Evolutionary conservation across 2,113 vertebrate genomes (phyloP).

Genomic region (Podilymbus podiceps): DNA sequence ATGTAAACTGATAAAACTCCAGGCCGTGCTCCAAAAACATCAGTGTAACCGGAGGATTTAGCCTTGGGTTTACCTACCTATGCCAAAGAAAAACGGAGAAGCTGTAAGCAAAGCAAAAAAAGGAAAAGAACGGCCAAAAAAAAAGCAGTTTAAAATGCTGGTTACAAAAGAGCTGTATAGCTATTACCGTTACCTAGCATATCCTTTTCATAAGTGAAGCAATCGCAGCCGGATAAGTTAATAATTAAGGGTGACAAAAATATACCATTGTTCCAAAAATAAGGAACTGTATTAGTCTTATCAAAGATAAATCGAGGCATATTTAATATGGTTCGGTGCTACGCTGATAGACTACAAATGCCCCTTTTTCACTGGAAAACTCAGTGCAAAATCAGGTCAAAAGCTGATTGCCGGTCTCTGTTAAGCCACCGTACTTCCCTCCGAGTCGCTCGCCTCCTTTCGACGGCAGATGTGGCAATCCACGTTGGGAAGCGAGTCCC

Average conservation of each 20-base stretch:
- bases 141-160: background rate
- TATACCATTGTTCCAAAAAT: slow-evolving; percentile 34
- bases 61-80: background rate
- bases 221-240: background rate
- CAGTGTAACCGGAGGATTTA: background rate
- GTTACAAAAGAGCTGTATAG: background rate
- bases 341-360: background rate
- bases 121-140: background rate
- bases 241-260: slow-evolving; percentile 55
- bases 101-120: background rate
- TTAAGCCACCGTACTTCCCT: background rate
- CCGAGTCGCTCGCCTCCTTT: background rate
- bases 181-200: background rate
- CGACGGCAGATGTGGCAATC: background rate
- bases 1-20: slow-evolving; percentile 12
- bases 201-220: background rate
- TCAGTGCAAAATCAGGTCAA: background rate
- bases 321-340: background rate
- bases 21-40: slow-evolving; percentile 18
- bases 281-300: background rate
- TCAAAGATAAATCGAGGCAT: background rate
- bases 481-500: background rate
- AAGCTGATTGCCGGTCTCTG: background rate
- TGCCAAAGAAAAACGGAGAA: background rate
- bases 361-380: background rate